Conservation (phyloP, 2,113 vertebrate genomes). For the Pangasianodon hypophthalmus region DNA sequence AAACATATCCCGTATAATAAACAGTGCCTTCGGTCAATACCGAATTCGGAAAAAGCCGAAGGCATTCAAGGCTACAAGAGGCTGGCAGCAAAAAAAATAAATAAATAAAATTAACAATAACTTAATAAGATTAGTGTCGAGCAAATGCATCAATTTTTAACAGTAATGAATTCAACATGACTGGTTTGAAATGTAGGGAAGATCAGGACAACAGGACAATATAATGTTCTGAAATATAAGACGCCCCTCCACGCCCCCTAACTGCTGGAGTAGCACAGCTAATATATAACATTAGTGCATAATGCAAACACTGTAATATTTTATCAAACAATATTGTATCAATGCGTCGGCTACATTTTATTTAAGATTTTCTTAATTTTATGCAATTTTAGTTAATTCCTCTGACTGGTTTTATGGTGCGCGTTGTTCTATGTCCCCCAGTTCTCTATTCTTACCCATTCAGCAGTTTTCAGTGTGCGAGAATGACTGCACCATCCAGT, state of each 20-base stretch:
- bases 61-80: background rate
- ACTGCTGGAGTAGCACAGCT: background rate
- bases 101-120: background rate
- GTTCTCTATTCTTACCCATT: too few relatives aligned
- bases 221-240: background rate
- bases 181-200: background rate
- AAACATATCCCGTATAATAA: constrained; percentile 34
- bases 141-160: background rate
- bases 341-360: background rate
- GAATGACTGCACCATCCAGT: background rate
- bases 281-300: background rate
- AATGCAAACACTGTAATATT: background rate
- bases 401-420: background rate
- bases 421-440: background rate
- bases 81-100: background rate
- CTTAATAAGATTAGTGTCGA: background rate
- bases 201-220: background rate
- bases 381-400: background rate
- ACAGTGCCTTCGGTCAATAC: constrained; percentile 14
- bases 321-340: background rate
- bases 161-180: background rate
- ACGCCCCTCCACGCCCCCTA: background rate
- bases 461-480: too few relatives aligned
- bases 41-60: background rate
- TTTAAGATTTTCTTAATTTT: background rate